phyloP scores from a whole-genome alignment of 2,888 invertebrate genomes.

The Nephrotoma flavescens region DNA sequence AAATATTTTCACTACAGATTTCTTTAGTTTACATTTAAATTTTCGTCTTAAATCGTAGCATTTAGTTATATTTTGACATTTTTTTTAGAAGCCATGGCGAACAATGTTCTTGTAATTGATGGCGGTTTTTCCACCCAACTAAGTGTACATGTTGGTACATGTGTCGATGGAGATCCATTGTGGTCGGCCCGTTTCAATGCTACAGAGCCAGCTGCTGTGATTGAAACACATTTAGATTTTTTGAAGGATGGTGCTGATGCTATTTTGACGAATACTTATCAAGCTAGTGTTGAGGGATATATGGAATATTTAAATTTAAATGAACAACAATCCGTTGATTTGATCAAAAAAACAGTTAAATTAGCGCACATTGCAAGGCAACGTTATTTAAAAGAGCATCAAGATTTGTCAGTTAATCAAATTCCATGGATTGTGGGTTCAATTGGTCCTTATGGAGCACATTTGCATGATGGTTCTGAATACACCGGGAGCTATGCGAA shows the following conservation, averaged over 20 bases:
- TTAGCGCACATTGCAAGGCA: constrained; percentile 58
- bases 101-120: constrained; percentile 37
- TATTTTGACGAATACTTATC: constrained; percentile 80
- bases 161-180: constrained; percentile 71
- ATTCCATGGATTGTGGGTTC: constrained; percentile 67
- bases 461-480: constrained; percentile 80
- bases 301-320: constrained; percentile 54
- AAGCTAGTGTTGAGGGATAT: constrained; percentile 68
- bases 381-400: constrained; percentile 39
- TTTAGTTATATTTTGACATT: background rate
- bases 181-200: constrained; percentile 78
- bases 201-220: constrained; percentile 63
- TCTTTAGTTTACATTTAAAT: background rate
- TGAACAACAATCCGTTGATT: constrained; percentile 47
- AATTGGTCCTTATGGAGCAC: constrained; percentile 86
- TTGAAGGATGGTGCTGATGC: constrained; percentile 75
- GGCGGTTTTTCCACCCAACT: constrained; percentile 76
- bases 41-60: background rate
- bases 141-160: constrained; percentile 55
- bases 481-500: constrained; percentile 75
- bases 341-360: constrained; percentile 59
- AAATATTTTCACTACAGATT: background rate
- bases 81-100: background rate
- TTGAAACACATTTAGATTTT: constrained; percentile 68
- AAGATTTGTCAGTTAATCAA: constrained; percentile 14